Evolutionary conservation across 1,140 invertebrate species (phyloP).

Genomic region (Drosophila triauraria): DNA sequence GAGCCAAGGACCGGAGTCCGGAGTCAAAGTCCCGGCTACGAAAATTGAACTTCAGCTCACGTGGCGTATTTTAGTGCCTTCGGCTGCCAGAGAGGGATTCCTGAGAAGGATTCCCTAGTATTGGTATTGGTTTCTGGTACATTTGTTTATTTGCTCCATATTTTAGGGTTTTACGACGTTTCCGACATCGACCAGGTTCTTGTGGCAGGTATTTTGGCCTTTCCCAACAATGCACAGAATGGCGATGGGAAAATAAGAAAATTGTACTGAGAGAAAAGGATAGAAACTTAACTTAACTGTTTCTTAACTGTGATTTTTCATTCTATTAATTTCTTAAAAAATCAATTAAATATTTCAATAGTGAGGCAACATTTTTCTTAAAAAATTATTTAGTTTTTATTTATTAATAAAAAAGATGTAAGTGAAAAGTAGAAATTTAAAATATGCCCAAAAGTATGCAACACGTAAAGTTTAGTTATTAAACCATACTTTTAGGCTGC

Average conservation of each 20-base stretch:
- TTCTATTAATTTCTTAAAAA: neutral
- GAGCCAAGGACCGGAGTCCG: conserved; percentile 29
- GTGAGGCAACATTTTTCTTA: no score
- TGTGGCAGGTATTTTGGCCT: conserved; percentile 73
- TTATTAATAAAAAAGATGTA: no score
- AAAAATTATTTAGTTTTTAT: no score
- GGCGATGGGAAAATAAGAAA: neutral
- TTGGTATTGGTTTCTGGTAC: conserved; percentile 58
- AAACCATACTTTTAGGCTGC: no score
- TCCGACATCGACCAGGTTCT: conserved; percentile 75
- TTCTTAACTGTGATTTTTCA: neutral
- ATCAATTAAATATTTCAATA: no score
- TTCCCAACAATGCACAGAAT: conserved; percentile 33
- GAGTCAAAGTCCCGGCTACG: conserved; percentile 23
- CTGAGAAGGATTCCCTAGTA: conserved; percentile 10
- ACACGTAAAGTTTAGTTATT: neutral
- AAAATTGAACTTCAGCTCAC: conserved; percentile 81
- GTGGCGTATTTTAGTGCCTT: conserved; percentile 78
- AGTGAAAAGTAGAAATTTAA: no score
- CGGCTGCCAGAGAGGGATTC: conserved; percentile 36
- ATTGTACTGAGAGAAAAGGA: conserved; percentile 1
- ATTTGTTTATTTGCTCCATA: conserved; percentile 83
- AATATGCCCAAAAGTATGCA: no score
- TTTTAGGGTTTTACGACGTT: conserved; percentile 79
- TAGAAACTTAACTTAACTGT: no score